A percentile compares a stretch with the other conserved stretches of the same genome.
Conservation (phyloP, 2,888 invertebrate species). For the Agrochola circellaris region DNA sequence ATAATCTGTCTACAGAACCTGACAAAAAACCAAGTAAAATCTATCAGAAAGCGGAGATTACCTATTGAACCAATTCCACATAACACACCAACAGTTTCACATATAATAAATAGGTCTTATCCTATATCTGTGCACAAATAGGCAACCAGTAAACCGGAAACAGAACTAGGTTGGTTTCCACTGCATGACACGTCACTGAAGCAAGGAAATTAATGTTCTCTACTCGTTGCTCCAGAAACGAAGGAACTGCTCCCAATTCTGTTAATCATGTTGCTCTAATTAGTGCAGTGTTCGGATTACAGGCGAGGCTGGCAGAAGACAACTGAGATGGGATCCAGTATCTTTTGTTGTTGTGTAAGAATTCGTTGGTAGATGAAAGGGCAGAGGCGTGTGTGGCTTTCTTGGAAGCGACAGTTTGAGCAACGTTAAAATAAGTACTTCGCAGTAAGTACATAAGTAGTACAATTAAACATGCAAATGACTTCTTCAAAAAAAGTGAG, state of each 20-base stretch:
- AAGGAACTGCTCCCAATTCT: constrained; percentile 60
- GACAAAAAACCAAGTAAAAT: neutral
- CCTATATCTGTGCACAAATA: constrained; percentile 66
- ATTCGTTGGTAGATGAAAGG: constrained; percentile 7
- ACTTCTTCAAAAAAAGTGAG: too few species aligned
- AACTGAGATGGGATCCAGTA: constrained; percentile 38
- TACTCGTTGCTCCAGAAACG: constrained; percentile 54
- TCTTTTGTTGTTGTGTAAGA: constrained; percentile 27
- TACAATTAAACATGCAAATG: neutral
- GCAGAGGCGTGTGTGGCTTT: neutral
- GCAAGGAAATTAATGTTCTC: constrained; percentile 72
- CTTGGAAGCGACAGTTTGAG: neutral
- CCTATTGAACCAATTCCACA: neutral
- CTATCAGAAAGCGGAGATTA: constrained; percentile 2
- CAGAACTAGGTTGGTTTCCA: constrained; percentile 75
- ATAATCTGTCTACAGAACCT: neutral
- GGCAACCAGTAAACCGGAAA: constrained; percentile 71
- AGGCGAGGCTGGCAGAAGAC: constrained; percentile 34
- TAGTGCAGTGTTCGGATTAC: constrained; percentile 48
- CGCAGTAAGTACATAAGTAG: neutral
- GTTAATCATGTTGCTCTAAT: constrained; percentile 67
- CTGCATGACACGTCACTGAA: constrained; percentile 55
- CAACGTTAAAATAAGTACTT: neutral
- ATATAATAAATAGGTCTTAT: constrained; percentile 36
- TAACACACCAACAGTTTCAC: constrained; percentile 1